Conservation (phyloP, 2,888 invertebrate species). For the Drymonia ruficornis region DNA sequence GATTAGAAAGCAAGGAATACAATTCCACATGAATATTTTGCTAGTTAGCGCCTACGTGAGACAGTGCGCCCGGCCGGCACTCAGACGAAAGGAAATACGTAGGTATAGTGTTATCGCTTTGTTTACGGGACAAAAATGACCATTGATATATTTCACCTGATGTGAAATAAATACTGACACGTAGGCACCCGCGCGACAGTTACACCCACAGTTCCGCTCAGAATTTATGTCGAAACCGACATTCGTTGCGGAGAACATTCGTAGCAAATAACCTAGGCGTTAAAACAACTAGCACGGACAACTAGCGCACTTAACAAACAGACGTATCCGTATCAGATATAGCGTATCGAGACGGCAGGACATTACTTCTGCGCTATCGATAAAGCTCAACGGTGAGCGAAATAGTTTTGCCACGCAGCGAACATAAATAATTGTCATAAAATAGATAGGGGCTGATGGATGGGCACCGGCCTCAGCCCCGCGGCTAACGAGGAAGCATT, state of each 20-base stretch:
- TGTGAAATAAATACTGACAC: constrained; percentile 73
- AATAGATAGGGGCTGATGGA: constrained; percentile 80
- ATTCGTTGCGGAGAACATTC: constrained; percentile 76
- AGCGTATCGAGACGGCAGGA: constrained; percentile 78
- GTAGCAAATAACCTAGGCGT: constrained; percentile 82
- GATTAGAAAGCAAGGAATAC: constrained; percentile 28
- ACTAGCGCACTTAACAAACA: constrained; percentile 83
- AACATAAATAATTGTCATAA: constrained; percentile 85
- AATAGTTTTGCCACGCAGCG: constrained; percentile 78
- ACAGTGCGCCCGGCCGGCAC: constrained; percentile 3
- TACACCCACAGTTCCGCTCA: constrained; percentile 81
- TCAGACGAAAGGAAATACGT: constrained; percentile 30
- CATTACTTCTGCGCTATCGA: constrained; percentile 83
- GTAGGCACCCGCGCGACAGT: constrained; percentile 72
- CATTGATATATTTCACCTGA: constrained; percentile 68
- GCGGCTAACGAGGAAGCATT: constrained; percentile 70
- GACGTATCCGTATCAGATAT: constrained; percentile 83
- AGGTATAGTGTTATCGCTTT: constrained; percentile 39
- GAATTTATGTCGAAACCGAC: constrained; percentile 82
- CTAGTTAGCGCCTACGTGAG: constrained; percentile 32
- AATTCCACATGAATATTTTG: constrained; percentile 25
- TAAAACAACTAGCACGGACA: constrained; percentile 81
- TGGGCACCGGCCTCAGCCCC: constrained; percentile 53
- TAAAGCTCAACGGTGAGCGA: constrained; percentile 83
- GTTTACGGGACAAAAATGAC: constrained; percentile 56